Conservation (phyloP, 1,140 invertebrate genomes). For the Magallana angulata region DNA sequence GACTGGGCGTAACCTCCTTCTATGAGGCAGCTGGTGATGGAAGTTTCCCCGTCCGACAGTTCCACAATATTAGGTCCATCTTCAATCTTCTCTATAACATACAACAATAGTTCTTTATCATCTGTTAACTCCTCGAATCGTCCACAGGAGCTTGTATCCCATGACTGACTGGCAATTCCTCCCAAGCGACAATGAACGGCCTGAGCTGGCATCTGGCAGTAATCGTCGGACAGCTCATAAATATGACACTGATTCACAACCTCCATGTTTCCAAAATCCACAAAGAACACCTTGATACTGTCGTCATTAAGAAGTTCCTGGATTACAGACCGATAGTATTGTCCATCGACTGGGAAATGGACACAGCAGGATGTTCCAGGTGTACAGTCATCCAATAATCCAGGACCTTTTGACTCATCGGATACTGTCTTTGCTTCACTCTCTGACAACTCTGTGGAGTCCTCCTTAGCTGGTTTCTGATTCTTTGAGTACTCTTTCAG, state of each 20-base stretch:
- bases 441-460: background rate
- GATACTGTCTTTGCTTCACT: conserved; percentile 9
- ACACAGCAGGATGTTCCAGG: background rate
- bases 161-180: conserved; percentile 40
- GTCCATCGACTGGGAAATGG: conserved; percentile 29
- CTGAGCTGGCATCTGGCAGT: conserved; percentile 45
- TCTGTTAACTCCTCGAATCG: conserved; percentile 47
- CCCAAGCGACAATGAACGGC: conserved; percentile 44
- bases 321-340: conserved; percentile 15
- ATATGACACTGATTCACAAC: conserved; percentile 39
- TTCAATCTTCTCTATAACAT: background rate
- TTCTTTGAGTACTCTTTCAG: conserved; percentile 28
- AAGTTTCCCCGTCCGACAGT: conserved; percentile 44
- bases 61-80: conserved; percentile 9
- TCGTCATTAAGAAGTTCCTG: background rate
- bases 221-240: conserved; percentile 15
- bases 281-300: conserved; percentile 40
- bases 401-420: conserved; percentile 65
- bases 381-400: background rate
- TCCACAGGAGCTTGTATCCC: conserved; percentile 40
- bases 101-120: conserved; percentile 44
- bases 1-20: conserved; percentile 36
- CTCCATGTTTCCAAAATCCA: conserved; percentile 48
- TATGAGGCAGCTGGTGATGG: conserved; percentile 6
- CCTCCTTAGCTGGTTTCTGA: background rate